Base-by-base conservation (phyloP, 2,113 vertebrate species). In the Hippoglossus stenolepis region DNA sequence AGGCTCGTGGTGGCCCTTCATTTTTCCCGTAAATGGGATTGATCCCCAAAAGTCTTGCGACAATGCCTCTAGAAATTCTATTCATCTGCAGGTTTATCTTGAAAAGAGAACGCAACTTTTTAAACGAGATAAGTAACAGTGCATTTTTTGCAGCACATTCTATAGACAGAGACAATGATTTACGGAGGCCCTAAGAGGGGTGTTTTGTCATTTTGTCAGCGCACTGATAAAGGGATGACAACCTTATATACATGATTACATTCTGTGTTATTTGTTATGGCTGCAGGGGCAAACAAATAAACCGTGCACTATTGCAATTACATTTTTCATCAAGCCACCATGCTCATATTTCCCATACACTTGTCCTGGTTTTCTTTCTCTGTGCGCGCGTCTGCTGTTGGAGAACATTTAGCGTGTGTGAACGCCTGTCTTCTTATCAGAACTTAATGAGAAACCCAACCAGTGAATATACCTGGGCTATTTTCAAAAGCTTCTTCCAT, bases 191-290 rank as follows among this genome's bases (percentile, higher is more conserved):
- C 85, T 85, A 67, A 84, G 82, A 85, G 89, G 79, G 85, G 85
- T 89, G 87, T 93, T 93, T 90, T 91, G 90, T 93, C 87, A 91
- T 93, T 87, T 90, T 92, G 88, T 90, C 88, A 91, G 85, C 53
- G 5, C 75, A 58, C 88, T 91, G 90, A 92, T 93, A 93, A 91
- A 90, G 86, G 86, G 88, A 90, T 88, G 89, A 93, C 90, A 91
- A 79, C 85, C 87, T 91, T 88, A 90, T 90, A 90, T 92, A 90
- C 91, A 92, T 91, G 83, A 91, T 92, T 91, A 91, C 87, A 91
- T 90, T 90, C 80, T 77, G 76, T 83, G 75, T 85, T 92, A 89
- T 91, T 91, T 89, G 84, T 90, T 89, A 87, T 89, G 87, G 90
- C 89, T 90, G 90, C 85, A 84, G 91, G 91, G 90, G 77, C 90